Percentiles rank a stretch among this genome's conserved stretches.
Conservation (phyloP, 2,888 invertebrate genomes). For the Carcina quercana region DNA sequence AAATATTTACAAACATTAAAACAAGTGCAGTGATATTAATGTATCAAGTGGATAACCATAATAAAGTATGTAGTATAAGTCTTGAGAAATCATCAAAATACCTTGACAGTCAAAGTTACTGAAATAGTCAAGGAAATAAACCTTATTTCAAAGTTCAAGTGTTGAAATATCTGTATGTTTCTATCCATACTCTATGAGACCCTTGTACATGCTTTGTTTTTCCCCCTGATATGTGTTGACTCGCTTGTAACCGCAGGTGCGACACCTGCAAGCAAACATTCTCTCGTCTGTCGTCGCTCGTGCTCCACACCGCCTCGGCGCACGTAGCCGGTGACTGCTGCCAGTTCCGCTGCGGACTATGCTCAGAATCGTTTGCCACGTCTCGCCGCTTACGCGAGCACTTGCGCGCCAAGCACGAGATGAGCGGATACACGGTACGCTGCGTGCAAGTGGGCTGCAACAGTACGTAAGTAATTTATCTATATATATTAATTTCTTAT, state of each 20-base stretch:
- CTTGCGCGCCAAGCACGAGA: constrained; percentile 49
- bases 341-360: not conserved
- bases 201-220: not conserved
- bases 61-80: too few relatives aligned
- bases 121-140: not conserved
- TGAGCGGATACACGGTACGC: too few relatives aligned
- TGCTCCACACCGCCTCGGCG: constrained; percentile 66
- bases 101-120: not conserved
- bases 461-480: constrained; percentile 32
- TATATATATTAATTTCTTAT: not conserved
- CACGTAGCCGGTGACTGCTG: constrained; percentile 29
- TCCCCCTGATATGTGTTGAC: too few relatives aligned
- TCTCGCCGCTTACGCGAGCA: constrained; percentile 63
- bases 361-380: constrained; percentile 42
- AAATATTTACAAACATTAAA: too few relatives aligned
- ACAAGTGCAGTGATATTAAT: too few relatives aligned
- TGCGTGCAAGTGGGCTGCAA: constrained; percentile 52
- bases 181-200: too few relatives aligned
- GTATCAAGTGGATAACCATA: too few relatives aligned
- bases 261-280: constrained; percentile 69
- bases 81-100: too few relatives aligned
- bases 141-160: too few relatives aligned
- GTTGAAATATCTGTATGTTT: not conserved
- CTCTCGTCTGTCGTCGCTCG: constrained; percentile 66
- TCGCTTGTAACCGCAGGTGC: constrained; percentile 46